A percentile compares a stretch with the other conserved stretches of the same genome.
Evolutionary conservation across 2,113 vertebrate genomes (phyloP).

Genomic region (Ptilorrhoa leucosticta): DNA sequence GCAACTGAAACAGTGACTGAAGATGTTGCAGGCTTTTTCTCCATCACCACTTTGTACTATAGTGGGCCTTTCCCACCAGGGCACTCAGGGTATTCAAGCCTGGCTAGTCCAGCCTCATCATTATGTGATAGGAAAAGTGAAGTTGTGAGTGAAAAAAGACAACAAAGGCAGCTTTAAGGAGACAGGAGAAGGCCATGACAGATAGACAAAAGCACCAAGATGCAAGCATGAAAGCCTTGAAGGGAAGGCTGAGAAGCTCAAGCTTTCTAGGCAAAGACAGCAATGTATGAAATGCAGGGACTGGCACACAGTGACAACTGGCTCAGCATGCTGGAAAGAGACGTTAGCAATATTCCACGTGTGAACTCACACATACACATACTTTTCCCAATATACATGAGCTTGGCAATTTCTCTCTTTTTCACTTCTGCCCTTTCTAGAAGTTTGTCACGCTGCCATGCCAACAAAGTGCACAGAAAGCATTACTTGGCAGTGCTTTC

Average conservation of each 20-base stretch:
- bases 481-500: background rate
- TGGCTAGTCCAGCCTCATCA: background rate
- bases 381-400: background rate
- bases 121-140: background rate
- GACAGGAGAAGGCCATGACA: background rate
- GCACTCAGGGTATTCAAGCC: rapidly evolving
- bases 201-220: background rate
- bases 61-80: background rate
- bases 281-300: background rate
- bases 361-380: background rate
- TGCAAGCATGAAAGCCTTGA: background rate
- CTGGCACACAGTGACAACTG: background rate
- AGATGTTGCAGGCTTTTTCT: background rate
- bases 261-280: background rate
- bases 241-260: background rate
- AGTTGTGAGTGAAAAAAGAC: background rate
- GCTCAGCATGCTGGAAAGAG: background rate
- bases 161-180: background rate
- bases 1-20: background rate
- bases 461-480: background rate
- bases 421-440: constrained; percentile 7
- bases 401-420: background rate
- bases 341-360: background rate
- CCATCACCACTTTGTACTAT: background rate
- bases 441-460: background rate